Conservation (phyloP, 2,113 vertebrate species). For the Platichthys flesus region DNA sequence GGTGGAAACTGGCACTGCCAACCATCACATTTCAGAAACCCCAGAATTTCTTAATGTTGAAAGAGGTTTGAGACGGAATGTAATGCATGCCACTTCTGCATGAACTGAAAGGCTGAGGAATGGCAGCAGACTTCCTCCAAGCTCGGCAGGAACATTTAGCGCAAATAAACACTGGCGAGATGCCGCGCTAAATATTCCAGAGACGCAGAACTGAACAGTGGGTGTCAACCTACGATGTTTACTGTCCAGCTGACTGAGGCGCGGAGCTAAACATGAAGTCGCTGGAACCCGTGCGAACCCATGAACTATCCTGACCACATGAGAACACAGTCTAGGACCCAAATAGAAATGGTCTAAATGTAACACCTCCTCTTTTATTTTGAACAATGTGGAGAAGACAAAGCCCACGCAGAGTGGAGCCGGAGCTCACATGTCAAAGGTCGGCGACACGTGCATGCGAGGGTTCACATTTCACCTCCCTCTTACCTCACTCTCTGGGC, state of each 20-base stretch:
- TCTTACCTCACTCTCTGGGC: slow-evolving; percentile 43
- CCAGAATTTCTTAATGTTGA: slow-evolving; percentile 43
- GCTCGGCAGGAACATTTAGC: slow-evolving; percentile 11
- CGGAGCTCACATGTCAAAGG: slow-evolving; percentile 37
- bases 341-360: slow-evolving; percentile 3
- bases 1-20: slow-evolving; percentile 6
- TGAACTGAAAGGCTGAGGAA: slow-evolving; percentile 14
- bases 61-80: slow-evolving; percentile 52
- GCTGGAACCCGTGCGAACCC: too few species aligned
- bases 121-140: slow-evolving; percentile 31
- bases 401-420: slow-evolving; percentile 21
- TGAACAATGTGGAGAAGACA: slow-evolving; percentile 11
- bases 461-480: slow-evolving; percentile 40
- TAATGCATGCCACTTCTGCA: slow-evolving; percentile 25
- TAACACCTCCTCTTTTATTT: slow-evolving; percentile 6
- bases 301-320: slow-evolving; percentile 12
- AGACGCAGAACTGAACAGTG: slow-evolving; percentile 12
- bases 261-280: not conserved
- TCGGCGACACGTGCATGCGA: slow-evolving; percentile 38
- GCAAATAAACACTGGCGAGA: slow-evolving; percentile 25
- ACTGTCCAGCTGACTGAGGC: slow-evolving; percentile 33
- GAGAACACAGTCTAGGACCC: slow-evolving; percentile 5
- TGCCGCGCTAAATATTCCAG: slow-evolving; percentile 1
- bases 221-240: slow-evolving; percentile 34
- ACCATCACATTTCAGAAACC: slow-evolving; percentile 13